Base-by-base conservation (phyloP, 2,113 vertebrate species). In the Catagonus wagneri region DNA sequence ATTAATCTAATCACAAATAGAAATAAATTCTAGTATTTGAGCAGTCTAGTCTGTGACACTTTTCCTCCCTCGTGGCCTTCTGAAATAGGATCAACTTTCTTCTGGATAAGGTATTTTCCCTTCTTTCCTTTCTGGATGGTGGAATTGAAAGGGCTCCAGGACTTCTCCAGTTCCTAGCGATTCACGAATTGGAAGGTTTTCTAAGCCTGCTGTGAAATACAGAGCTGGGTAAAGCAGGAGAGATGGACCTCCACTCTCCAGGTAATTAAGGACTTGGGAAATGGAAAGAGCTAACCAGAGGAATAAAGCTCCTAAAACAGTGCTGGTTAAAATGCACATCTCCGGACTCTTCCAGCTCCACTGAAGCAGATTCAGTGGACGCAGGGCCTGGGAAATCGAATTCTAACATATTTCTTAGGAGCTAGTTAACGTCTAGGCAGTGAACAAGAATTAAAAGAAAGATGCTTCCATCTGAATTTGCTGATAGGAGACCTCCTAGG, bases 381-480 rank as follows among this genome's bases (percentile, higher is more conserved):
- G 85, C 36, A 29, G 36, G 3, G 20, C 12, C 72, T 75, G 79
- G 52, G 39, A 79, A 74, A 9, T 50, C 23, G 15, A 81, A 89
- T 56, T 66, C 10, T 92, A 84, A 74, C 11, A 3, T 72, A 44
- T 83, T 88, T 84, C 63, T 32, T 22, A 23, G 75, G 36, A 15
- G 14, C 80, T 25, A 75, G 22, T 56, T 39, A 76, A 83, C 56
- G 68, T 6, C 16, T 72, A 56, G 29, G 16, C 23, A 29, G 32
- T 25, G 34, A 96, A 90, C 22, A 54, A 25, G 23, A 63, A 69
- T 90, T n/a, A 50, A 83, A 95, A 76, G n/a, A 81, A 63, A 87
- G 54, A 83, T 63, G 74, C n/a, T 20, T 19, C 52, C 50, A 29
- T 60, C 63, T 90, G 54, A 95, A n/a, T 13, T 78, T 32, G 79